Conservation (phyloP, 1,140 invertebrate genomes). For the Bombus sylvicola region DNA sequence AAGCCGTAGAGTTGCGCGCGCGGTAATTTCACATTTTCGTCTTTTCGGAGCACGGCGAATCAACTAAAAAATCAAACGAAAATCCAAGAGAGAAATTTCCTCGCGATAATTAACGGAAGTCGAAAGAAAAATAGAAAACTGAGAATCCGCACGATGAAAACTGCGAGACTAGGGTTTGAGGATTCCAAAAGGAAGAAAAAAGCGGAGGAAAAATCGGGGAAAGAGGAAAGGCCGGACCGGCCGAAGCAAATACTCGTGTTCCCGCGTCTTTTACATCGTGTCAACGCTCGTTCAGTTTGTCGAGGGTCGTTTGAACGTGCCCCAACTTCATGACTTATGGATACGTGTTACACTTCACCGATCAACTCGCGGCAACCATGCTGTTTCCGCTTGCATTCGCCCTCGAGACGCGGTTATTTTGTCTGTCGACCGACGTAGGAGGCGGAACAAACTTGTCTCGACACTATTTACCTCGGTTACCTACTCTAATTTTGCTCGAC, state of each 20-base stretch:
- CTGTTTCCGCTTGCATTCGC: neutral
- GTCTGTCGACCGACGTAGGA: neutral
- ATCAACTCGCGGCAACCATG: conserved; percentile 55
- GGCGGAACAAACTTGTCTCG: too few relatives aligned
- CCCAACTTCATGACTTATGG: conserved; percentile 75
- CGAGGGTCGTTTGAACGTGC: conserved; percentile 65
- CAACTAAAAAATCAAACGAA: neutral
- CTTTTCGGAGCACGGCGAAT: neutral
- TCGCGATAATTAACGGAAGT: neutral
- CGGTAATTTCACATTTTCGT: neutral
- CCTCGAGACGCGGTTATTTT: neutral
- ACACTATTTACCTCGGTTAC: neutral
- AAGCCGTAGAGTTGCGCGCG: neutral
- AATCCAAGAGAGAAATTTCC: neutral
- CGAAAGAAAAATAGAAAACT: neutral
- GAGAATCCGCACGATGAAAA: neutral
- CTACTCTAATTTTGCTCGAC: neutral
- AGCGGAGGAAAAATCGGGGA: neutral
- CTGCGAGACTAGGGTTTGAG: too few relatives aligned
- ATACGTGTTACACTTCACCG: conserved; percentile 69
- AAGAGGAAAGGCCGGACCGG: neutral
- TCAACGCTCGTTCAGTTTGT: conserved; percentile 46
- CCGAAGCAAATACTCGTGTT: conserved; percentile 70
- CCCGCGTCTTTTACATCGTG: conserved; percentile 54
- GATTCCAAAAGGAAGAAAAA: neutral